Base-by-base conservation (phyloP, 2,888 invertebrate species). In the Bombylius discolor region DNA sequence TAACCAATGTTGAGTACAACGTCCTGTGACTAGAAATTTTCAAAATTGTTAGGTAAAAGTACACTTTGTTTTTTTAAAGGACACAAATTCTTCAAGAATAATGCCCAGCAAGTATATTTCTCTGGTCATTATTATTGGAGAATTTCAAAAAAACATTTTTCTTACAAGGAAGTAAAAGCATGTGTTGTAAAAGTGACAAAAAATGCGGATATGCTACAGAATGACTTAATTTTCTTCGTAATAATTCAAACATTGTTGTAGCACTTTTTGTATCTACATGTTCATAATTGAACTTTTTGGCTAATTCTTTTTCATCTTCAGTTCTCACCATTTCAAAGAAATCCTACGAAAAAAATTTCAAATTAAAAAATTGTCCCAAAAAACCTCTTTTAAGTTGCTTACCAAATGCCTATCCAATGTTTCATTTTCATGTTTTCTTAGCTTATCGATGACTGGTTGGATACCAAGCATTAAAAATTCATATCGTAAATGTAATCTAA, bases 241-340 rank as follows among this genome's bases (percentile, higher is more conserved):
- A 71, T 62, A 94, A 76, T 68, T 95, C 94, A 69, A 96, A 94
- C 94, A 96, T 95, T 52, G 85, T 81, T 1, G 86, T 83, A 2
- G 95, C 93, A 72, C 94, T 95, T 76, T 93, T 94, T 0, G 91
- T 92, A 70, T 96, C 95, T 52, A 96, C 85, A 72, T 95, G 94
- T 64, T 90, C 89, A 69, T 86, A 83, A 69, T 93, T 91, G 76
- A 92, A 94, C 65, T 90, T 85, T 60, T 93, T 80, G 5, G 93
- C 89, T 59, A 98, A 73, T 70, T 96, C 94, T 66, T 91, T 87
- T 72, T 98, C 98, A 73, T 98, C 98, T 75, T 97, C 96, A 67
- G 87, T 89, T 49, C 97, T 82, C 32, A 96, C 89, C 94, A 97
- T 95, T 76, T 98, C 98, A 76, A 98, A 98, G 76, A 98, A 94